These are phyloP conservation scores for Panzeria rudis DNA, from an alignment of 2,888 invertebrate genomes.

Conservation along the genomic window DNA sequence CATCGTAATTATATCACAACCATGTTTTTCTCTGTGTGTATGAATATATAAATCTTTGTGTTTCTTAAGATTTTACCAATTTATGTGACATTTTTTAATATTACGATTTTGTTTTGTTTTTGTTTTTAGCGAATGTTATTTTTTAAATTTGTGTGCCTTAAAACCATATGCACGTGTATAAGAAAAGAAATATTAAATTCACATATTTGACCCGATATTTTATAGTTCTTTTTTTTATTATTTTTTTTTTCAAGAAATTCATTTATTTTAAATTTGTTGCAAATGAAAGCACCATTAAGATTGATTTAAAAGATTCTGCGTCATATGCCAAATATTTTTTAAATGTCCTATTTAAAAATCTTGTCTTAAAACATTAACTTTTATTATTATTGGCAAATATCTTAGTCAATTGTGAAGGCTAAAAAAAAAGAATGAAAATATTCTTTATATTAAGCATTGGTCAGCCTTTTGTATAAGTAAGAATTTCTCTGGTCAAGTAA, in stretches of 20 bases:
- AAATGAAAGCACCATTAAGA: neutral
- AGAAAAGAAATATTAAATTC: neutral
- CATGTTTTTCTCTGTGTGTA: too few relatives aligned
- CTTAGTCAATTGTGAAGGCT: neutral
- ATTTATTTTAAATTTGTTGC: neutral
- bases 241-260: neutral
- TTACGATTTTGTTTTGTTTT: too few relatives aligned
- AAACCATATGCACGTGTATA: neutral
- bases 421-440: neutral
- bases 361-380: neutral
- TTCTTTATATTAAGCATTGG: neutral
- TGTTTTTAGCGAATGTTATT: neutral
- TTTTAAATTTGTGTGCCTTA: neutral
- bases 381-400: neutral
- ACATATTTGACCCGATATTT: neutral
- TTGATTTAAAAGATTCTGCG: neutral
- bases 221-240: neutral
- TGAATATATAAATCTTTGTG: too few relatives aligned
- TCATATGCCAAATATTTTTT: slow-evolving; percentile 9
- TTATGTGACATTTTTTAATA: too few relatives aligned
- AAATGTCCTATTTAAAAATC: neutral
- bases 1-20: too few relatives aligned
- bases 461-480: neutral
- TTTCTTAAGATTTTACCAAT: too few relatives aligned
- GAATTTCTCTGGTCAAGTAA: neutral